phyloP scores from a whole-genome alignment of 2,113 vertebrate species.

The Oxyura jamaicensis region DNA sequence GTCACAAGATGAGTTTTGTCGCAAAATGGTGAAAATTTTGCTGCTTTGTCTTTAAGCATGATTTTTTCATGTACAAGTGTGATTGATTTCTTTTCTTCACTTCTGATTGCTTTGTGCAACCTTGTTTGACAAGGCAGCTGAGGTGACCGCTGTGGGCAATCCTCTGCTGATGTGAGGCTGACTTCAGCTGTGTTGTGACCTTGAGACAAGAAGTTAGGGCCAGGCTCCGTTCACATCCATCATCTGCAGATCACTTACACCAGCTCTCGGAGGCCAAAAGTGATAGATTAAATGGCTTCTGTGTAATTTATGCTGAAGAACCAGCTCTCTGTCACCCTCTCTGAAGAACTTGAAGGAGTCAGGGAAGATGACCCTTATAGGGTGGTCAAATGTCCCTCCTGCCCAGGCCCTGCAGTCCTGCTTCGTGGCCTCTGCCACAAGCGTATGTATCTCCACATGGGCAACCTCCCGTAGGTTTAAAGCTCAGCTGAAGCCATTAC shows the following conservation, averaged over 20 bases:
- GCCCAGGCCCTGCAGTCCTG: not conserved
- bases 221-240: not conserved
- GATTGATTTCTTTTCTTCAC: not conserved
- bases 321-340: not conserved
- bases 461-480: not conserved
- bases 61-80: not conserved
- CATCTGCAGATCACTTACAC: not conserved
- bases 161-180: not conserved
- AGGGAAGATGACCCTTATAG: not conserved
- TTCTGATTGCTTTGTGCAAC: not conserved
- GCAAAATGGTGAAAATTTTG: not conserved
- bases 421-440: not conserved
- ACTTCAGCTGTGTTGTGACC: not conserved
- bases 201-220: not conserved
- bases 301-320: not conserved
- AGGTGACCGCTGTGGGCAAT: not conserved
- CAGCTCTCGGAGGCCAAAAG: not conserved
- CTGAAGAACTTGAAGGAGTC: not conserved
- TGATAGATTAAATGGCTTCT: not conserved
- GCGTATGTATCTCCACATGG: fast-evolving
- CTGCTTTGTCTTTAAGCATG: not conserved
- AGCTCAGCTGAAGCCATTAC: not conserved
- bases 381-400: not conserved
- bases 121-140: not conserved
- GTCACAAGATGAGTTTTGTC: not conserved